Conservation (phyloP, 2,113 vertebrate genomes). For the Castor canadensis region DNA sequence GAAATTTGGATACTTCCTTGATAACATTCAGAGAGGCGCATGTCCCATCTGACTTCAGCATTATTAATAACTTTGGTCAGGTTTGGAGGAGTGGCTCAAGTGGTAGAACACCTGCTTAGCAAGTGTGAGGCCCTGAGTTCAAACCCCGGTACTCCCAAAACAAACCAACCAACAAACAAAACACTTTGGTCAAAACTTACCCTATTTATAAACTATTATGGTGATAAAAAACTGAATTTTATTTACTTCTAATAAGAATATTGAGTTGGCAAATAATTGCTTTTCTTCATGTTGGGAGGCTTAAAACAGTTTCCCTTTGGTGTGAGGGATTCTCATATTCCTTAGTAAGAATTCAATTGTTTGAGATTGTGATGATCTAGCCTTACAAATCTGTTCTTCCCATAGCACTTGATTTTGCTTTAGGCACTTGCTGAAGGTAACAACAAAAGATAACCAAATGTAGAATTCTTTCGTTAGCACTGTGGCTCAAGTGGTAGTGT, state of each 20-base stretch:
- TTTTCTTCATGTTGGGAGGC: background rate
- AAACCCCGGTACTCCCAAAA: no score
- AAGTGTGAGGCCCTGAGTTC: no score
- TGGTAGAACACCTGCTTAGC: no score
- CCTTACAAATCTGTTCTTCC: background rate
- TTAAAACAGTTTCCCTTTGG: background rate
- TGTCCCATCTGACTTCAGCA: background rate
- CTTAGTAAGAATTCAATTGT: background rate
- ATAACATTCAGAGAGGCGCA: background rate
- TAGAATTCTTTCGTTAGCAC: background rate
- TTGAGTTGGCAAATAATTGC: background rate
- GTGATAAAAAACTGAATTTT: background rate
- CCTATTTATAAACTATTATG: background rate
- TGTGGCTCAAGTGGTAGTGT: no score
- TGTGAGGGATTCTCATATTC: background rate
- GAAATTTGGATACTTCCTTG: background rate
- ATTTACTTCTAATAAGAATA: slow-evolving; percentile 11
- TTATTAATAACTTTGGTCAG: background rate
- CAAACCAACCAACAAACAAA: no score
- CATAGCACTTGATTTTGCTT: background rate
- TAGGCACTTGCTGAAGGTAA: background rate
- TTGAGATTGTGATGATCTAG: background rate
- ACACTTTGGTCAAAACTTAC: background rate
- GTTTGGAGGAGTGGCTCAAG: no score
- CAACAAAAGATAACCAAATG: background rate